Evolutionary conservation across 1,140 invertebrate species (phyloP), one percentile per base, ranked within the genome.

Genomic region (Watersipora subatra): DNA sequence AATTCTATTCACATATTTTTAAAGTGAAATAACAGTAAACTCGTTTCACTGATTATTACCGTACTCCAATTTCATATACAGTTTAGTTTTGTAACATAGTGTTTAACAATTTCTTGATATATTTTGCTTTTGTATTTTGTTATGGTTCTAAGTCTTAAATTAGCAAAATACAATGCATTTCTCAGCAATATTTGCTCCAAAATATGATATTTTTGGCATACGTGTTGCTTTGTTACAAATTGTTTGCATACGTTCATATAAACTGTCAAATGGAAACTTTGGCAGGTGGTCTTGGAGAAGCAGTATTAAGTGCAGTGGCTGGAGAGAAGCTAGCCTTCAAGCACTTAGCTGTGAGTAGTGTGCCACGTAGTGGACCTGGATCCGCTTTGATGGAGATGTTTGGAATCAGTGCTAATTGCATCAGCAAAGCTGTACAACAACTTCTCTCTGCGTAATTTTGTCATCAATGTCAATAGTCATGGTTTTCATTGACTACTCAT

Each of bases 221-320:
- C 34, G 27, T 19, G n/a, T n/a, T 12, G 62, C 17, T 19, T 15
- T 17, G 17, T 63, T 63, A 46, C 34, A 7, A 19, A 12, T 2
- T 59, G 12, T 12, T 46, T 24, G 15, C 12, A 22, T 46, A 19
- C 7, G 7, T 3, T 19, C 7, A 20, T 7, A 57, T 17, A 7
- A 28, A 66, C 27, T 15, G 30, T 19, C 20, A 7, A 2, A 24
- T 12, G 20, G n/a, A 12, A 2, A 67, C 2, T 57, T 1, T 1
- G 2, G 22, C 73, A 89, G 93, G 96, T 73, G 96, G 96, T 68
- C 75, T 99, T 61, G 96, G 96, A 66, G 95, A 98, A 75, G 93
- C 95, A 63, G 94, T 99, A 15, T 74, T 87, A 24, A 85, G 86
- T 19, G 93, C 89, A 17, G 83, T 97, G 59, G 84, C 89, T 24